phyloP scores from a whole-genome alignment of 1,140 invertebrate genomes.

The Cydia pomonella region DNA sequence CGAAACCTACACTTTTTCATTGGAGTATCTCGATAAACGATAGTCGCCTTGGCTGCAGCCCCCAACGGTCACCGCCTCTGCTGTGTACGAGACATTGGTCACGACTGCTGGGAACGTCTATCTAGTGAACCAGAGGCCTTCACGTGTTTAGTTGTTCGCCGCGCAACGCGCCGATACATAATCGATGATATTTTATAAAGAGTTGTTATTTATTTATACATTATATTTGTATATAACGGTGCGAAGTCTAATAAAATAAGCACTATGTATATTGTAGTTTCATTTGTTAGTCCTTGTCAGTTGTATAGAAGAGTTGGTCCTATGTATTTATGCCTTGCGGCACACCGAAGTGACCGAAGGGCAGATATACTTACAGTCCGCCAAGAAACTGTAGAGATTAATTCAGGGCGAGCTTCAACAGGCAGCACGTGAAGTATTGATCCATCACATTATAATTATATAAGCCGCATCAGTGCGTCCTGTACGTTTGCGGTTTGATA shows the following conservation, averaged over 20 bases:
- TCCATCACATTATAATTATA: no score
- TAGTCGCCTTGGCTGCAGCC: no score
- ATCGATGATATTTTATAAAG: slow-evolving; percentile 77
- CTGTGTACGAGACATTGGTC: background rate
- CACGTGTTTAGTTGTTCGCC: slow-evolving; percentile 63
- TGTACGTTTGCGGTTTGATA: no score
- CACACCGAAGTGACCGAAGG: no score
- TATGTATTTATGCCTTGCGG: background rate
- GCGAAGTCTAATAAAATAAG: slow-evolving; percentile 75
- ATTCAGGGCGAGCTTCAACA: no score
- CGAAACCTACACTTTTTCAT: no score
- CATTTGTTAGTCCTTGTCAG: slow-evolving; percentile 42
- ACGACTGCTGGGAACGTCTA: slow-evolving; percentile 38
- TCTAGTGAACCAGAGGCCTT: slow-evolving; percentile 65
- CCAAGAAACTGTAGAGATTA: no score
- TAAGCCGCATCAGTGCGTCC: no score
- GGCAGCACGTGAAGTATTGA: no score
- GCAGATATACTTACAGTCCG: no score
- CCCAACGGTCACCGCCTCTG: no score
- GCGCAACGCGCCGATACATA: slow-evolving; percentile 51
- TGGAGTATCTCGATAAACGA: no score
- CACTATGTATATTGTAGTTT: slow-evolving; percentile 59
- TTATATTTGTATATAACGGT: slow-evolving; percentile 79
- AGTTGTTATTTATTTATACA: slow-evolving; percentile 80
- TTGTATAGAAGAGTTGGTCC: background rate